Percentiles rank a stretch among this genome's conserved stretches.
Evolutionary conservation across 2,797 vertebrate species (phyloP).

Genomic region (Schizopygopsis malacanthus): DNA sequence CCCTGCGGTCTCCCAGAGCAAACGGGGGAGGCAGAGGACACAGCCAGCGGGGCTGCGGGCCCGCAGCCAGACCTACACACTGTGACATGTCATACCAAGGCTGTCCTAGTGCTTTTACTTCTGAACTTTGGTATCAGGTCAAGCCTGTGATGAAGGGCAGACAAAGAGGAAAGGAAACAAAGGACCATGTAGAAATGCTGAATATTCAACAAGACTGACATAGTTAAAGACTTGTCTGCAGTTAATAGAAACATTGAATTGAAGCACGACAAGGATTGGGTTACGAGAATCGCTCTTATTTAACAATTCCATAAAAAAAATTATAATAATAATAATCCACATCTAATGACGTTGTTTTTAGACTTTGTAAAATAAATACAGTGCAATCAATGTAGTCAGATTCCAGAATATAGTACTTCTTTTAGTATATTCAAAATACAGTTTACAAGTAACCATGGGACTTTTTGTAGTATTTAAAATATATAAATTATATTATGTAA

Average conservation of each 20-base stretch:
- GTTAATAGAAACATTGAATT: background rate
- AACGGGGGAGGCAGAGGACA: slow-evolving; percentile 80
- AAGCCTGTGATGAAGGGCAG: slow-evolving; percentile 72
- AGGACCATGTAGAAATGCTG: slow-evolving; percentile 28
- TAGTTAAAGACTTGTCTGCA: background rate
- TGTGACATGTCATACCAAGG: slow-evolving; percentile 80
- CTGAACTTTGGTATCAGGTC: slow-evolving; percentile 69
- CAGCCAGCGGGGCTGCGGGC: slow-evolving; percentile 76
- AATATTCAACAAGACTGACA: slow-evolving; percentile 37
- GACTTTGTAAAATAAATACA: background rate
- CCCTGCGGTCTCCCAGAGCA: slow-evolving; percentile 78
- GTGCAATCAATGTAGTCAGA: background rate
- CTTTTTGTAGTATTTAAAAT: background rate
- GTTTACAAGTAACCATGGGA: background rate
- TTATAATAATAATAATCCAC: background rate
- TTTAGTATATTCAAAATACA: background rate
- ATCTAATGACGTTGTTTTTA: background rate
- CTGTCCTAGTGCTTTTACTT: slow-evolving; percentile 78
- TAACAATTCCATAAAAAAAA: background rate
- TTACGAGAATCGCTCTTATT: background rate
- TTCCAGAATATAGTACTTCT: background rate
- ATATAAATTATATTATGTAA: background rate
- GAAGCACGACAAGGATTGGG: background rate
- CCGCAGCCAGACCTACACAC: slow-evolving; percentile 75
- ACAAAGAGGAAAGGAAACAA: slow-evolving; percentile 61